Conservation (phyloP, 2,797 vertebrate genomes). For the Spea hammondii region DNA sequence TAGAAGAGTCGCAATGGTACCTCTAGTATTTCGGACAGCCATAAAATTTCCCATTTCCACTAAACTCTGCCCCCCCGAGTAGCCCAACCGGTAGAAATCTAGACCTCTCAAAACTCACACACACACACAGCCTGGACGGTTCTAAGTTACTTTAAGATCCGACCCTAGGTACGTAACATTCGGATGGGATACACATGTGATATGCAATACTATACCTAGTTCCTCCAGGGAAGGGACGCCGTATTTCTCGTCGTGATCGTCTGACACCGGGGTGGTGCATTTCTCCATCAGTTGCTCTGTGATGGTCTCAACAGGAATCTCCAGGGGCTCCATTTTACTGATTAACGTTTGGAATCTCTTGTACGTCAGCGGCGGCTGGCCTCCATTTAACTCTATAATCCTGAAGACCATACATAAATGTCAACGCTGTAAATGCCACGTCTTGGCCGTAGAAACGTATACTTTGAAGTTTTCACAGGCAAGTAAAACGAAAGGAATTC, state of each 20-base stretch:
- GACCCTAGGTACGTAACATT: background rate
- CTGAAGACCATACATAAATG: conserved; percentile 61
- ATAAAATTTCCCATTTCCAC: too few species aligned
- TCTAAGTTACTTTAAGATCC: too few species aligned
- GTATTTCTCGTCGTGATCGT: conserved; percentile 94
- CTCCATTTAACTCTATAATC: conserved; percentile 95
- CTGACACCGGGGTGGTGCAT: conserved; percentile 82
- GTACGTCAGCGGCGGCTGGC: conserved; percentile 94
- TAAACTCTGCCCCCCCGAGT: too few species aligned
- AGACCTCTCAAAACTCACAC: too few species aligned
- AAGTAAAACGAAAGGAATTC: too few species aligned
- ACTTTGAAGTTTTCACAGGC: too few species aligned
- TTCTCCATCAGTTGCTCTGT: conserved; percentile 84
- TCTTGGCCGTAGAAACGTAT: too few species aligned
- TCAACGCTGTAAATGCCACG: too few species aligned
- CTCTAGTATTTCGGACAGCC: too few species aligned
- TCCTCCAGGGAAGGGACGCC: conserved; percentile 95
- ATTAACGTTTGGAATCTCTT: conserved; percentile 95
- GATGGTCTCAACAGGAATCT: conserved; percentile 85
- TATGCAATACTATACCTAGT: conserved; percentile 74
- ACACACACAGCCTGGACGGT: too few species aligned
- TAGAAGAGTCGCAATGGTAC: too few species aligned
- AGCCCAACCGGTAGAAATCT: too few species aligned
- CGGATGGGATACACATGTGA: conserved; percentile 5
- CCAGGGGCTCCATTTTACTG: conserved; percentile 90